A percentile compares a stretch with the other conserved stretches of the same genome.
Conservation (phyloP, 2,888 invertebrate genomes). For the Atherix ibis region DNA sequence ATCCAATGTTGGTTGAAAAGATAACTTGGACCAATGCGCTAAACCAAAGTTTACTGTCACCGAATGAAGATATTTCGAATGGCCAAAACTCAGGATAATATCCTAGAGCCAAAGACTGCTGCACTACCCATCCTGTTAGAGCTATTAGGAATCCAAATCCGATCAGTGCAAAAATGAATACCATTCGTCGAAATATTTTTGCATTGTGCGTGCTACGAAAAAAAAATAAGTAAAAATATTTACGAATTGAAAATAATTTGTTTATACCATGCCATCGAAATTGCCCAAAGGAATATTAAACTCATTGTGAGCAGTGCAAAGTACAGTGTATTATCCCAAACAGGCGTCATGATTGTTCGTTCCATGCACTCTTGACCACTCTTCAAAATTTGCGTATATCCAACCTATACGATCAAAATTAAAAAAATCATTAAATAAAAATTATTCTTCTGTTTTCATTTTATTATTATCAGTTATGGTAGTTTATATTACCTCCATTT, state of each 20-base stretch:
- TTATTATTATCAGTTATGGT: no score
- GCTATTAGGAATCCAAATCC: conserved; percentile 24
- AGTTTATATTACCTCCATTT: no score
- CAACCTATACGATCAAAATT: no score
- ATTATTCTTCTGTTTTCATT: no score
- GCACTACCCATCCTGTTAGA: conserved; percentile 29
- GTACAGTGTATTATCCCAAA: conserved; percentile 31
- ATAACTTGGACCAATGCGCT: conserved; percentile 32
- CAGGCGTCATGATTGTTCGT: conserved; percentile 29
- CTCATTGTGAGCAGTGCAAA: conserved; percentile 29
- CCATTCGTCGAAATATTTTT: conserved; percentile 26
- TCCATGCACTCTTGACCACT: conserved; percentile 29
- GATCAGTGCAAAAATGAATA: conserved; percentile 25
- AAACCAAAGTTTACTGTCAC: conserved; percentile 29
- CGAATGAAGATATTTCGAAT: conserved; percentile 19
- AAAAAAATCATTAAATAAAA: no score
- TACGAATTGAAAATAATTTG: not conserved
- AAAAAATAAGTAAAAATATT: not conserved
- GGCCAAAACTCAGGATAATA: conserved; percentile 28
- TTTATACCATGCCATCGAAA: conserved; percentile 27
- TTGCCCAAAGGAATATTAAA: conserved; percentile 28
- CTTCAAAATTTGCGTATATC: conserved; percentile 23
- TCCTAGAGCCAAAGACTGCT: conserved; percentile 22
- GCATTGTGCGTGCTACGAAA: conserved; percentile 27
- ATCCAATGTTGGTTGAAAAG: conserved; percentile 30